Evolutionary conservation across 2,113 vertebrate species (phyloP).

Genomic region (Todiramphus saurophagus): DNA sequence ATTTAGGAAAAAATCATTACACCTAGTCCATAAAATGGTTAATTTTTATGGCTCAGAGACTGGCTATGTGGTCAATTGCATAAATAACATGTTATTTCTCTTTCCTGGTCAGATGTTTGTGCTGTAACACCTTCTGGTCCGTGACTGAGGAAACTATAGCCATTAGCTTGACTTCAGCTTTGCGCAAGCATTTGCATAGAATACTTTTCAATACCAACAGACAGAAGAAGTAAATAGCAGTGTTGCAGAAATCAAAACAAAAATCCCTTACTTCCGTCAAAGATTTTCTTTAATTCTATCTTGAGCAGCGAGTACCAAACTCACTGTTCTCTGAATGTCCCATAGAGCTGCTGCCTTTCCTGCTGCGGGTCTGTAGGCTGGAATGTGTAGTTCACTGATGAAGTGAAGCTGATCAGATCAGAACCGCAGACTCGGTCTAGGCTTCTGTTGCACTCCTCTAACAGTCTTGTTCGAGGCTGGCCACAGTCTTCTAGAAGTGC

Average conservation of each 20-base stretch:
- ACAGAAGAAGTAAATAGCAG: background rate
- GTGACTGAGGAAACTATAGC: background rate
- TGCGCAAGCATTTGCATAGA: background rate
- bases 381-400: background rate
- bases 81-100: background rate
- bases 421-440: background rate
- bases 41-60: background rate
- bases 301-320: background rate
- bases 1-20: background rate
- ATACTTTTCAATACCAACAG: background rate
- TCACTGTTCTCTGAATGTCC: background rate
- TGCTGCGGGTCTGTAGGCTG: background rate
- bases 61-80: background rate
- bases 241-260: background rate
- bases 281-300: background rate
- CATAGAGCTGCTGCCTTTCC: background rate
- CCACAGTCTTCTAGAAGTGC: background rate
- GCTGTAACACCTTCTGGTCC: background rate
- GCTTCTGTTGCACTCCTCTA: background rate
- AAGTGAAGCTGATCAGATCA: background rate
- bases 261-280: background rate
- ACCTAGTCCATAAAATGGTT: background rate
- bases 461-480: background rate
- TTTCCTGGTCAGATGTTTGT: background rate
- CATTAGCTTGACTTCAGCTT: background rate